Base-by-base conservation (phyloP, 2,888 invertebrate species). In the Biston stratarius region DNA sequence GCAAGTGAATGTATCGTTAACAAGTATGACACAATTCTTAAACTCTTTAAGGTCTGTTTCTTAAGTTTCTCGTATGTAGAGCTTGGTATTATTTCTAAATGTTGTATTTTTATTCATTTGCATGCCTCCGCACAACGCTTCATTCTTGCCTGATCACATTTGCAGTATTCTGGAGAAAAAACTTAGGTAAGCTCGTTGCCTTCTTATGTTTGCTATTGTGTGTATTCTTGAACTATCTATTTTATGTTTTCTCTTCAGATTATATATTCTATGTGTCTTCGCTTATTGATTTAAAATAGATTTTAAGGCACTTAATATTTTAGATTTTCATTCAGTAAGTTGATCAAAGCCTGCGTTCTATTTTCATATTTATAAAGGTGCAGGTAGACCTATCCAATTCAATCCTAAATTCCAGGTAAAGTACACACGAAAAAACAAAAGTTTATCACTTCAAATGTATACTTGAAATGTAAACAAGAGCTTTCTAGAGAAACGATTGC, bases 111-210 rank as follows among this genome's bases (percentile, higher is more conserved):
- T 91, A 89, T 90, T 85, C 71, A 87, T 93, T 94, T 92, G 94
- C 93, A 93, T 95, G 94, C 94, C 92, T 93, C 92, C 91, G 91
- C 94, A 94, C 94, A 84, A 88, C 94, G 93, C 94, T 94, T 93
- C 91, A 92, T 92, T 92, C 89, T 93, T 93, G 91, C 90, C 91
- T 88, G 90, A 89, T 88, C 89, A 88, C 85, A 92, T 89, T 91
- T 91, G 91, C 95, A 97, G 97, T 94, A 97, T 97, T 95, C 95
- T 96, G 96, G 97, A 97, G 95, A 97, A 96, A 95, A 96, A 96
- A 95, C 96, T 96, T 94, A 96, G 97, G 97, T 97, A 95, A 96
- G 96, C 85, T 84, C 77, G 79, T 82, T 81, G 83, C 80, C 76
- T 81, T 69, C 75, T 74, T 79, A 77, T 61, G 59, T 62, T 62